These are phyloP conservation scores for Actinemys pallida DNA, from an alignment of 2,113 vertebrate genomes.

Conservation along the genomic window DNA sequence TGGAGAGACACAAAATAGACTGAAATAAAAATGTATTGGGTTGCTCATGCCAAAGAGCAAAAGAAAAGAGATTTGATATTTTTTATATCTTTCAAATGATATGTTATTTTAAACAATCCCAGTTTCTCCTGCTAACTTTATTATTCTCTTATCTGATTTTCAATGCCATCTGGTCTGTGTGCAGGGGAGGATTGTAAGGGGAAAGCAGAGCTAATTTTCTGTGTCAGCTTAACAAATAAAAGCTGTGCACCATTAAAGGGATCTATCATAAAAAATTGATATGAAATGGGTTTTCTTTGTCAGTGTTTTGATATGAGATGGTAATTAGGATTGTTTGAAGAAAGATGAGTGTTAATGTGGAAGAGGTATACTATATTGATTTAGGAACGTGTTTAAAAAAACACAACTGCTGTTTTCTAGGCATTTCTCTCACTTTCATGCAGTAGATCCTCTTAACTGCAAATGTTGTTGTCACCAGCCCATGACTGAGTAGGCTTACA, in stretches of 20 bases:
- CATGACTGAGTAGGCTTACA: neutral
- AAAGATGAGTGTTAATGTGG: slow-evolving; percentile 37
- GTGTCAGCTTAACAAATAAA: slow-evolving; percentile 73
- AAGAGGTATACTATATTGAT: slow-evolving; percentile 46
- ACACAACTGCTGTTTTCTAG: neutral
- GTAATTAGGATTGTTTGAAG: slow-evolving; percentile 71
- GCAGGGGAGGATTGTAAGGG: slow-evolving; percentile 42
- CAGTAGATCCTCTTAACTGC: slow-evolving; percentile 15
- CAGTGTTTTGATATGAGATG: slow-evolving; percentile 60
- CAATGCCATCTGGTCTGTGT: slow-evolving; percentile 35
- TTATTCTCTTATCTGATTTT: slow-evolving; percentile 60
- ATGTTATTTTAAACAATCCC: slow-evolving; percentile 56
- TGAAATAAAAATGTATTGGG: slow-evolving; percentile 55
- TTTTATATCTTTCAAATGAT: slow-evolving; percentile 60
- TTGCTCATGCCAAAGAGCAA: slow-evolving; percentile 41
- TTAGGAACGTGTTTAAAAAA: slow-evolving; percentile 47
- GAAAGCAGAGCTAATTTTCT: slow-evolving; percentile 68
- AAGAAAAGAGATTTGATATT: slow-evolving; percentile 48
- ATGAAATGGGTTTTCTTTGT: slow-evolving; percentile 51
- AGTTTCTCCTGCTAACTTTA: slow-evolving; percentile 49
- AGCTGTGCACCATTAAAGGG: slow-evolving; percentile 56
- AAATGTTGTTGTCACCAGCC: slow-evolving; percentile 37
- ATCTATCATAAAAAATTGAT: slow-evolving; percentile 68
- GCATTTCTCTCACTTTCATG: slow-evolving; percentile 31
- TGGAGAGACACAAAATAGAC: slow-evolving; percentile 30